Percentiles rank a stretch among this genome's conserved stretches.
These are phyloP conservation scores for Galerucella nymphaeae DNA, from an alignment of 2,888 invertebrate species.

Conservation along the genomic window DNA sequence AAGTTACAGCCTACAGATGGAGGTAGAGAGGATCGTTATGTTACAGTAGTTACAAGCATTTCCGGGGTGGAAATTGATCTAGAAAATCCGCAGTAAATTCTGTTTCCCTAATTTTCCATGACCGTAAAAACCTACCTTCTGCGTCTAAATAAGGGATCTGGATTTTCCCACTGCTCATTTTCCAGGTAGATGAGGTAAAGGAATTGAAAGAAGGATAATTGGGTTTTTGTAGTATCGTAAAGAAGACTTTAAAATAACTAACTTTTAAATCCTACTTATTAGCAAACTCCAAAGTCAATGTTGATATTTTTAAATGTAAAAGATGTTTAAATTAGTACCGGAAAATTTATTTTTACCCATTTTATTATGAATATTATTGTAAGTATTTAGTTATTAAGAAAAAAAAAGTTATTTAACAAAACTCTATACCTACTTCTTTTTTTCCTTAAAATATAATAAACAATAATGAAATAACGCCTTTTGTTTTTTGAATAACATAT, in stretches of 20 bases:
- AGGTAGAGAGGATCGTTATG: too few species aligned
- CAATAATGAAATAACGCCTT: not conserved
- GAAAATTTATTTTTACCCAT: too few species aligned
- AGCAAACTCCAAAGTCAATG: too few species aligned
- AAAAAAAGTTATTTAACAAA: not conserved
- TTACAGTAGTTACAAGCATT: too few species aligned
- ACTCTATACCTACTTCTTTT: not conserved
- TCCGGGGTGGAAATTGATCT: not conserved
- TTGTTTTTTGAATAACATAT: not conserved
- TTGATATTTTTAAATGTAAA: too few species aligned
- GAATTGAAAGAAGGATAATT: not conserved
- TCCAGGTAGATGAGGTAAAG: conserved; percentile 31
- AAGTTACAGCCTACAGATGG: too few species aligned
- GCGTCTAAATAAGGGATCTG: conserved; percentile 27
- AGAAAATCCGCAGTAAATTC: conserved; percentile 27
- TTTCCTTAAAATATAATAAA: not conserved
- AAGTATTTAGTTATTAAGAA: too few species aligned
- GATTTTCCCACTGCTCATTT: conserved; percentile 27
- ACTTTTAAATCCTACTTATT: too few species aligned
- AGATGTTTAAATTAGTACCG: too few species aligned
- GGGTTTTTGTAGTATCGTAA: not conserved
- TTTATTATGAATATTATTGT: too few species aligned
- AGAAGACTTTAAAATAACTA: too few species aligned
- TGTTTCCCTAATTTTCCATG: conserved; percentile 48
- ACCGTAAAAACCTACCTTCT: conserved; percentile 60